Base-by-base conservation (phyloP, 2,888 invertebrate genomes). In the Patella ulyssiponensis region DNA sequence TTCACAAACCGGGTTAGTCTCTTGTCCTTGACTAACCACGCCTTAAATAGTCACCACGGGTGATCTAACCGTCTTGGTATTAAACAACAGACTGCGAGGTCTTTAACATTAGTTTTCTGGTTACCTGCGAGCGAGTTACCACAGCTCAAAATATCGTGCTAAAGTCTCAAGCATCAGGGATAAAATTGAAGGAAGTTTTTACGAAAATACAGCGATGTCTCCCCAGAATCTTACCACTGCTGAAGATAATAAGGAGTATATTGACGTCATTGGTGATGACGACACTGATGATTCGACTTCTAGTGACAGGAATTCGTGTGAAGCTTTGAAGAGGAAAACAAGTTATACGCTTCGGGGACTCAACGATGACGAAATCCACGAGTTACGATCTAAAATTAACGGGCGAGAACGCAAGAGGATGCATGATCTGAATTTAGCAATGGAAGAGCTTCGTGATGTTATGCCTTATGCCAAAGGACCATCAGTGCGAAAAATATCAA, bases 281-380 rank as follows among this genome's bases (percentile, higher is more conserved):
- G 74, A 80, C 54, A n/a, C 69, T 15, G 58, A 15, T n/a, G 56
- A n/a, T 15, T 56, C 56, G 5, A 70, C 1, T 12, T 27, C 15
- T 7, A 58, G 15, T n/a, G 20, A 72, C n/a, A 58, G 15, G 11
- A 52, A 71, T 69, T 71, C 17, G 11, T 20, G 44, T 11, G 69
- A 20, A 9, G 27, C 15, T 15, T 3, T 17, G 12, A 44, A 56
- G 72, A 54, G 74, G 14, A 77, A 76, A 53, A 58, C 78, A 5
- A 77, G 75, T 52, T 77, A 76, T 69, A 53, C 75, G 84, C 93
- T 95, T 79, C 96, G 96, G 95, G 80, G 81, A 15, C 77, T 79
- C 12, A 77, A 74, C 27, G 44, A 69, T 3, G 82, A 80, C 2
- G 84, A 84, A 69, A 78, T 84, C 9, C 78, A 77, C 4, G 85